Base-by-base conservation (phyloP, 2,797 vertebrate genomes). In the Loris lydekkerianus region DNA sequence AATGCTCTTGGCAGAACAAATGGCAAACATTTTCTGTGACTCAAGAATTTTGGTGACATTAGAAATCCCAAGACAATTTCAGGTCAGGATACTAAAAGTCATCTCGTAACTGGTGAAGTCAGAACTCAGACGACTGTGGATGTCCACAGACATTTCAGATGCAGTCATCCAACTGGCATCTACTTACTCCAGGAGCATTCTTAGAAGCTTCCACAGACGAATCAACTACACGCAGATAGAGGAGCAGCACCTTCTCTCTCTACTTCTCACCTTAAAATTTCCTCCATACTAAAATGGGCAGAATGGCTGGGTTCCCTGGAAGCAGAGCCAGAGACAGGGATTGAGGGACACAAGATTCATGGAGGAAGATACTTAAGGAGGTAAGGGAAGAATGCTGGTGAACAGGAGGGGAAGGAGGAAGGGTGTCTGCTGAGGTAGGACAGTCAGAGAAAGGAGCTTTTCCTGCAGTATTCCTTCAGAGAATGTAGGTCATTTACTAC, bases 31-130 rank as follows among this genome's bases (percentile, higher is more conserved):
- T 46, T 83, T 70, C 78, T 63, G 23, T 4, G 65, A 83, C 60
- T 80, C 58, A 75, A 86, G 70, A 76, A 76, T 76, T 69, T 82
- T 46, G 65, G 37, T 60, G 37, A 77, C n/a, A 34, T 77, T 76
- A 65, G 56, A 43, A 86, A 75, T 14, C 72, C 25, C 1, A 6
- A 91, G 73, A 89, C 11, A 14, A 34, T 67, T 76, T 84, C 46
- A 15, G 34, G 53, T 94, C 86, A 76, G 60, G 75, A 58, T 82
- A 81, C 43, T 53, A 75, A 87, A 84, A 85, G 60, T 89, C 88
- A 65, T 87, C 65, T 63, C 56, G 81, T 10, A 29, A 34, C 18
- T 25, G 23, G 67, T 82, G 2, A 70, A 96, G 34, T 40, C 37
- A 85, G 61, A 97, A 84, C 18, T 67, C 23, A 46, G 73, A 53